phyloP scores from a whole-genome alignment of 2,888 invertebrate genomes.

The Synergus gifuensis region DNA sequence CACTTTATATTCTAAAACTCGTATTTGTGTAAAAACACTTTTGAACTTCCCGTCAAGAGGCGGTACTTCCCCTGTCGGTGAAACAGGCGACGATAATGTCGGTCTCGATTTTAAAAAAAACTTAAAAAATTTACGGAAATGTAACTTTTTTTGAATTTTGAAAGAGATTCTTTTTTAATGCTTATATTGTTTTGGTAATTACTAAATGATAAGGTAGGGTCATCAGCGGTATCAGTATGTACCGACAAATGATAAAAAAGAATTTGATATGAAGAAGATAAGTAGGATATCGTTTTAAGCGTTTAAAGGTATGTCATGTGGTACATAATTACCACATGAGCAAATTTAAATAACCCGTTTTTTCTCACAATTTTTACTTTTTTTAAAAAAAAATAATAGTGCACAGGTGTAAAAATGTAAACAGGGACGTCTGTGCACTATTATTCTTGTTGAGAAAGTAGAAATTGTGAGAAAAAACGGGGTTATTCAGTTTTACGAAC shows the following conservation, averaged over 20 bases:
- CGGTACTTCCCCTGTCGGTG: not conserved
- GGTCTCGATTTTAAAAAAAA: not conserved
- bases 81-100: not conserved
- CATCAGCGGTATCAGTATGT: not conserved
- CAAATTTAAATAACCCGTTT: too few species aligned
- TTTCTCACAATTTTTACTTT: too few species aligned
- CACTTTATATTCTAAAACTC: constrained; percentile 22
- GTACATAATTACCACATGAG: too few species aligned
- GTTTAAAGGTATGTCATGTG: not conserved
- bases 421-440: too few species aligned
- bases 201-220: not conserved
- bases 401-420: too few species aligned
- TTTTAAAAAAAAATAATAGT: too few species aligned
- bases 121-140: not conserved
- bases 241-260: not conserved
- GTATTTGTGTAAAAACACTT: constrained; percentile 13
- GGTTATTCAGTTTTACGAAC: too few species aligned
- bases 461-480: too few species aligned
- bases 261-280: not conserved
- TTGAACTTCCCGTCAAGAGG: constrained; percentile 18
- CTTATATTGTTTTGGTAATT: not conserved
- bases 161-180: too few species aligned
- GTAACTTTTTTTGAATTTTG: not conserved
- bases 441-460: too few species aligned
- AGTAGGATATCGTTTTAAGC: not conserved